phyloP scores from a whole-genome alignment of 2,888 invertebrate genomes.

The Meganola albula region DNA sequence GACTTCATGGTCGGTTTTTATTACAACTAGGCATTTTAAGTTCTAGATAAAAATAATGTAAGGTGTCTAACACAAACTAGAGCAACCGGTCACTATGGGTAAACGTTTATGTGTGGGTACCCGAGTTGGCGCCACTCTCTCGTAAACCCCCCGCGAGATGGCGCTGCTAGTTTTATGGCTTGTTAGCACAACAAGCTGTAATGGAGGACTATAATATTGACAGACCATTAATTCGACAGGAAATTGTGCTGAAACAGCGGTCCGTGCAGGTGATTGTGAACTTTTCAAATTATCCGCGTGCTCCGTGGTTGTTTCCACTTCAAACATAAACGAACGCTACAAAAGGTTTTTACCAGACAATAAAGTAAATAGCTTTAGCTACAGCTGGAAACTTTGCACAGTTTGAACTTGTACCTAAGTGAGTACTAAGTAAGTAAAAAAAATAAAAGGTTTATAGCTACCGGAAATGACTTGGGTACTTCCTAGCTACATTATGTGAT shows the following conservation, averaged over 20 bases:
- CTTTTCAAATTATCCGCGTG: conserved; percentile 75
- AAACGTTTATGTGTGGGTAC: conserved; percentile 15
- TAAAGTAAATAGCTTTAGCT: conserved; percentile 41
- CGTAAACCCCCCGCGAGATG: conserved; percentile 64
- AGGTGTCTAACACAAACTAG: no score
- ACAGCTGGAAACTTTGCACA: no score
- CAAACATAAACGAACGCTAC: conserved; percentile 43
- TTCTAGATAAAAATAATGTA: no score
- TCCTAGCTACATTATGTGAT: no score
- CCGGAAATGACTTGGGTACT: no score
- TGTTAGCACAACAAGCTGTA: conserved; percentile 69
- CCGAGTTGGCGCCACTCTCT: conserved; percentile 42
- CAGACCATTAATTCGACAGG: conserved; percentile 76
- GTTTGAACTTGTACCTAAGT: no score
- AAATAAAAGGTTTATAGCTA: no score
- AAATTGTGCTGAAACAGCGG: conserved; percentile 72
- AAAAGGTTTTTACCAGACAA: conserved; percentile 36
- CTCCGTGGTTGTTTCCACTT: conserved; percentile 59
- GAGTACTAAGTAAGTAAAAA: no score
- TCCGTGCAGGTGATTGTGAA: conserved; percentile 72
- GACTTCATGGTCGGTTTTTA: no score
- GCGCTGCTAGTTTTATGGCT: conserved; percentile 63
- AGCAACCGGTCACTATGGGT: no score
- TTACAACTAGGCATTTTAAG: no score
- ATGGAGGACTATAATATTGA: conserved; percentile 74